Conservation (phyloP, 1,140 invertebrate species). For the Eueides isabella region DNA sequence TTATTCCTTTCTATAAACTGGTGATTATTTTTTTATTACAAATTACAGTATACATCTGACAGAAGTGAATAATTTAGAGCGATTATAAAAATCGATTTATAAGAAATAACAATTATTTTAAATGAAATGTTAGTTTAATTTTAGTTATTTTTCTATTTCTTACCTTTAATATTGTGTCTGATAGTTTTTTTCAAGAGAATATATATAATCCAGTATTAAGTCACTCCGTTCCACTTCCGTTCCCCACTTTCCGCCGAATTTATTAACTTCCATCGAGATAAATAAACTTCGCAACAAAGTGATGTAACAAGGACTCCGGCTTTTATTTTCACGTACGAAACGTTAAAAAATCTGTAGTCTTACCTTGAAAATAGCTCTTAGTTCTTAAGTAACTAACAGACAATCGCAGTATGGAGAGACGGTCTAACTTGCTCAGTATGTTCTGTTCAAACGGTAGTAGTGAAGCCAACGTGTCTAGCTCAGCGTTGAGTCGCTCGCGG, state of each 20-base stretch:
- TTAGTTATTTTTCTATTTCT: background rate
- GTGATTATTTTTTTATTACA: background rate
- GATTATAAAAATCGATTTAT: background rate
- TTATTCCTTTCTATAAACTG: background rate
- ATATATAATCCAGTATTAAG: no score
- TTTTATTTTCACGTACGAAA: no score
- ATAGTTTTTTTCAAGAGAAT: no score
- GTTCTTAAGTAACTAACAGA: slow-evolving; percentile 99
- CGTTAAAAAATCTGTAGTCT: no score
- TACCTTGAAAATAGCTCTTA: slow-evolving; percentile 99
- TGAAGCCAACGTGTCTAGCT: slow-evolving; percentile 98
- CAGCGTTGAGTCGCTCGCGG: slow-evolving; percentile 97
- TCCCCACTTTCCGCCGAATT: background rate
- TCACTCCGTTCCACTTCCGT: no score
- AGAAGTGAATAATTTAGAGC: background rate
- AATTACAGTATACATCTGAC: background rate
- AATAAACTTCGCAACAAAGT: no score
- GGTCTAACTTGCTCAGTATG: slow-evolving; percentile 98
- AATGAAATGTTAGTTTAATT: background rate
- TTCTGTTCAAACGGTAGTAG: slow-evolving; percentile 99
- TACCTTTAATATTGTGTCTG: background rate
- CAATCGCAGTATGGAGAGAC: slow-evolving; percentile 97
- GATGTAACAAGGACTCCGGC: no score
- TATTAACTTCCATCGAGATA: no score
- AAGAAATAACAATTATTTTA: background rate